Percentiles rank a stretch among this genome's conserved stretches.
Evolutionary conservation across 2,888 invertebrate species (phyloP).

Genomic region (Sipha maydis): DNA sequence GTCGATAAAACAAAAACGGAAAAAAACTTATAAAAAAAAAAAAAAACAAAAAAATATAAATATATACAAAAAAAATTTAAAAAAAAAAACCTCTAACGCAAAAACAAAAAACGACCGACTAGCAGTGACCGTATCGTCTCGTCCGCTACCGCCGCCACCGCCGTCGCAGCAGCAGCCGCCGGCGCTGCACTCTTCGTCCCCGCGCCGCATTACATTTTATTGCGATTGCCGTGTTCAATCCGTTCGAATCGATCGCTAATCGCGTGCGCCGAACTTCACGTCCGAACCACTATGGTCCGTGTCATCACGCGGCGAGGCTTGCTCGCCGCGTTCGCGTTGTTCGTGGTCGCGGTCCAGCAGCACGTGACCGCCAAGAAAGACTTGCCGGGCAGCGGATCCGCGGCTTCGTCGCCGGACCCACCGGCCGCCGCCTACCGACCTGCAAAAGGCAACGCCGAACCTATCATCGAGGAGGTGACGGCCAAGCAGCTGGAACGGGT

Average conservation of each 20-base stretch:
- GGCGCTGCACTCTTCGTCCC: background rate
- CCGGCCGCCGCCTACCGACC: slow-evolving; percentile 37
- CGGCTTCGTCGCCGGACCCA: too few species aligned
- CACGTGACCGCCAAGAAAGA: slow-evolving; percentile 64
- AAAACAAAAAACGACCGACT: too few species aligned
- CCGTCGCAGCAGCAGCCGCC: background rate
- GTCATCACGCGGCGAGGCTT: slow-evolving; percentile 25
- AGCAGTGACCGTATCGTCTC: too few species aligned
- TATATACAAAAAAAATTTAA: background rate
- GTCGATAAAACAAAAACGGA: background rate
- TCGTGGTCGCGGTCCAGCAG: slow-evolving; percentile 57
- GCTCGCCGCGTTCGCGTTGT: slow-evolving; percentile 47
- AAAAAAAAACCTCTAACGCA: too few species aligned
- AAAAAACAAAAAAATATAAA: background rate
- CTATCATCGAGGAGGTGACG: slow-evolving; percentile 93
- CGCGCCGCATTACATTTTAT: too few species aligned
- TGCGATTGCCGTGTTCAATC: background rate
- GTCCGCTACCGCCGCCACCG: too few species aligned
- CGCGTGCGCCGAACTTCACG: background rate
- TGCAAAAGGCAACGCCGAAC: slow-evolving; percentile 69
- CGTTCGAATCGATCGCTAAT: background rate
- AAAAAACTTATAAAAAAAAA: background rate
- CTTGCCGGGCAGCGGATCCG: slow-evolving; percentile 64
- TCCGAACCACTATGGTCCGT: background rate
- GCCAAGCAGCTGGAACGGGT: slow-evolving; percentile 91